Percentiles rank a stretch among this genome's conserved stretches.
These are phyloP conservation scores for Operophtera brumata DNA, from an alignment of 2,888 invertebrate species.

Conservation along the genomic window DNA sequence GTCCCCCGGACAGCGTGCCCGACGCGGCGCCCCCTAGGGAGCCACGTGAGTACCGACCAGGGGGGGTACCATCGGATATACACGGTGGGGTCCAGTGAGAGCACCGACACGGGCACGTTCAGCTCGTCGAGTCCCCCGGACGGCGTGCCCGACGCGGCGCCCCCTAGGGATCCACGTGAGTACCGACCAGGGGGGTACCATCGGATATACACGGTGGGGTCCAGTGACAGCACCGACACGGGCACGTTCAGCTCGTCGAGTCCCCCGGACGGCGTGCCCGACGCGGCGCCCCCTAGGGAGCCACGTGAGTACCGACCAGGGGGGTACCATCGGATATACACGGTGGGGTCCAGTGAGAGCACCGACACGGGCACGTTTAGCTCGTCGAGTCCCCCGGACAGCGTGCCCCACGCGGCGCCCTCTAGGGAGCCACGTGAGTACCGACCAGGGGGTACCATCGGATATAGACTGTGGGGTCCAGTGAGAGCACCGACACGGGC, in stretches of 20 bases:
- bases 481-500: slow-evolving; percentile 71
- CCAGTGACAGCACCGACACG: slow-evolving; percentile 72
- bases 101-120: slow-evolving; percentile 72
- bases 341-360: no score
- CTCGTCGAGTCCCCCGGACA: slow-evolving; percentile 70
- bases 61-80: no score
- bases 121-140: slow-evolving; percentile 74
- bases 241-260: slow-evolving; percentile 72
- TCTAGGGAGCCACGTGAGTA: slow-evolving; percentile 44
- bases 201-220: no score
- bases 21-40: slow-evolving; percentile 38
- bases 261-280: slow-evolving; percentile 65
- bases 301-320: slow-evolving; percentile 39
- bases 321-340: no score
- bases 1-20: slow-evolving; percentile 66
- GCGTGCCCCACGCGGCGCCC: slow-evolving; percentile 47
- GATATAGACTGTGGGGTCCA: no score
- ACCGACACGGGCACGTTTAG: slow-evolving; percentile 74
- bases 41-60: slow-evolving; percentile 49
- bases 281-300: slow-evolving; percentile 35
- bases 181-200: no score
- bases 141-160: slow-evolving; percentile 48
- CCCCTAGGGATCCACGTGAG: slow-evolving; percentile 42
- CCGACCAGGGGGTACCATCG: no score
- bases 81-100: no score